Evolutionary conservation across 1,140 invertebrate species (phyloP).

Genomic region (Megalonaias nervosa): DNA sequence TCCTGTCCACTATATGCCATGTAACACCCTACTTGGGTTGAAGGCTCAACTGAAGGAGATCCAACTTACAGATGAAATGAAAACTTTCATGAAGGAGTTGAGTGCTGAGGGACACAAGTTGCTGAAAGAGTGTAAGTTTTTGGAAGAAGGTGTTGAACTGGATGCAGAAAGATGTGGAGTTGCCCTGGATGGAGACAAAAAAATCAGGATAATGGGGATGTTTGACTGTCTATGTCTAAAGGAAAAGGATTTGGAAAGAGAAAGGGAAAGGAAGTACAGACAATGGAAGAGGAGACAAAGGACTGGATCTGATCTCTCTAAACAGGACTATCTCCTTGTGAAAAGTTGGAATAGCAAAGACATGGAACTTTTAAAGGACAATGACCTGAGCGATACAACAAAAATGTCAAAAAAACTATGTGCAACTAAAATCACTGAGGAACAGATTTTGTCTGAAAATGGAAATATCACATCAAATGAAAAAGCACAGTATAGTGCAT

Average conservation of each 20-base stretch:
- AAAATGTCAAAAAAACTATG: too few species aligned
- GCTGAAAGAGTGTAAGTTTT: conserved; percentile 25
- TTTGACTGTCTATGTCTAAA: conserved; percentile 14
- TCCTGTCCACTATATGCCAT: conserved; percentile 29
- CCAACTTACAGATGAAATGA: conserved; percentile 18
- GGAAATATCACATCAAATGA: too few species aligned
- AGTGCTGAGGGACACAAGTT: conserved; percentile 19
- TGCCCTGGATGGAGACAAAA: conserved; percentile 12
- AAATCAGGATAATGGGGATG: background rate
- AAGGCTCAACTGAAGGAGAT: conserved; percentile 10
- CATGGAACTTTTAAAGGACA: too few species aligned
- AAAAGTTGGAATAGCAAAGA: too few species aligned
- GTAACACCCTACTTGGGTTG: conserved; percentile 27
- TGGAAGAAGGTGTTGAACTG: conserved; percentile 34
- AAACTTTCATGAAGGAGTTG: conserved; percentile 17
- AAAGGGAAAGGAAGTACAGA: background rate
- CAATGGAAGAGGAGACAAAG: background rate
- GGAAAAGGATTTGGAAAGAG: background rate
- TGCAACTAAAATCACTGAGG: too few species aligned
- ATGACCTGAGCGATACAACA: too few species aligned
- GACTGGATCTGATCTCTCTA: too few species aligned
- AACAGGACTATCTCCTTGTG: too few species aligned
- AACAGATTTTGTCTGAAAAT: too few species aligned
- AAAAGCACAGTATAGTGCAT: too few species aligned
- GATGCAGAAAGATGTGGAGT: conserved; percentile 16